Base-by-base conservation (phyloP, 2,888 invertebrate species). In the Pollenia amentaria region DNA sequence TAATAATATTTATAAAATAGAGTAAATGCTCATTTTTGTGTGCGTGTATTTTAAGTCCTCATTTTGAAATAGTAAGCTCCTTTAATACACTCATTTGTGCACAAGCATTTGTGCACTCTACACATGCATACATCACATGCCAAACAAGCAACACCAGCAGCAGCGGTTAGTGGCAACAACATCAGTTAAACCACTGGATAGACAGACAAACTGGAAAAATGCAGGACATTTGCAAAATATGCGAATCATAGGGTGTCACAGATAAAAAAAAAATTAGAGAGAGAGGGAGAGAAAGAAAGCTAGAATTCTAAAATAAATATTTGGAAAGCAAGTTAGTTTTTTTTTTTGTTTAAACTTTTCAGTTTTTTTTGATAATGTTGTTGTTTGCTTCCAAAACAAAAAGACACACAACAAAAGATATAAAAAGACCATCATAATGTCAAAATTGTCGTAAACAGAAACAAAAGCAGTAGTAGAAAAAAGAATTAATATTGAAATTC, bases 31-130 rank as follows among this genome's bases (percentile, higher is more conserved):
- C 1, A 29, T 29, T 29, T 29, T 6, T 29, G 29, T 29, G 6
- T 75, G 60, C 51, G 40, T 18, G 12, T 48, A 1, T 38, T 29
- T n/a, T 9, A 21, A 60, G 38, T 44, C 21, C 44, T 70, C 38
- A 38, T 44, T 79, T 64, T n/a, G 48, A 57, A 60, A 51, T 53
- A 55, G 69, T 29, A 1, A 29, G 18, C 40, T 51, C 21, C 55
- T 70, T 44, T 42, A 79, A 60, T 16, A 62, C 38, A 62, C n/a
- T 10, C 16, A 62, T n/a, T n/a, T n/a, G n/a, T 14, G 18, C 42
- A 18, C 29, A 3, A 29, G 29, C 6, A 29, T 29, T 29, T 29
- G 29, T 29, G 29, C 29, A 29, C 29, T 29, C 6, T 42, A 40
- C 14, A n/a, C 40, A 60, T 10, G 3, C 9, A 40, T 11, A 10